These are phyloP conservation scores for Atherinomorus stipes DNA, from an alignment of 2,113 vertebrate genomes.

Conservation along the genomic window DNA sequence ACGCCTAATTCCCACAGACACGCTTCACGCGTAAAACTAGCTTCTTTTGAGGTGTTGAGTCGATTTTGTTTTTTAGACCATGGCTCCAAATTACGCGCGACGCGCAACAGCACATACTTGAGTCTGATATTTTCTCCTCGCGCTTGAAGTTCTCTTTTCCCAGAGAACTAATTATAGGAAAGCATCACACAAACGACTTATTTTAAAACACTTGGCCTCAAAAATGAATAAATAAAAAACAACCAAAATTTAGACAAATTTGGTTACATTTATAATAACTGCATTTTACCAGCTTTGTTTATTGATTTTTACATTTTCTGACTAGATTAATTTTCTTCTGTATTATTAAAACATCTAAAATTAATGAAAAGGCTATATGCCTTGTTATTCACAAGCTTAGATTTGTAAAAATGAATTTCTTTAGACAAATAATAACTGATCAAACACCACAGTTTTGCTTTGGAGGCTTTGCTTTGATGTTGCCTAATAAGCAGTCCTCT, in stretches of 20 bases:
- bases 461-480: constrained; percentile 41
- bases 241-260: background rate
- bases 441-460: background rate
- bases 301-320: constrained; percentile 3
- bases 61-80: constrained; percentile 47
- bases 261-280: background rate
- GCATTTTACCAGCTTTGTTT: background rate
- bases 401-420: background rate
- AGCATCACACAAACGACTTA: constrained; percentile 22
- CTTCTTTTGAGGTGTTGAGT: constrained; percentile 48
- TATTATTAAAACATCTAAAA: constrained; percentile 35
- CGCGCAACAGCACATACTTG: constrained; percentile 44
- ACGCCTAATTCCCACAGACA: constrained; percentile 76
- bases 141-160: constrained; percentile 40
- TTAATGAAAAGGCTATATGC: constrained; percentile 25
- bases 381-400: constrained; percentile 2
- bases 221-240: background rate
- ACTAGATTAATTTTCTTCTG: background rate
- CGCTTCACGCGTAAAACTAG: constrained; percentile 58
- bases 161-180: constrained; percentile 41
- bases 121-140: constrained; percentile 29
- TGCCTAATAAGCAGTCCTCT: constrained; percentile 55
- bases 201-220: background rate
- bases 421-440: background rate
- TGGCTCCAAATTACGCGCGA: constrained; percentile 70